A percentile compares a stretch with the other conserved stretches of the same genome.
These are phyloP conservation scores for Fragum whitleyi DNA, from an alignment of 2,888 invertebrate genomes.

Conservation along the genomic window DNA sequence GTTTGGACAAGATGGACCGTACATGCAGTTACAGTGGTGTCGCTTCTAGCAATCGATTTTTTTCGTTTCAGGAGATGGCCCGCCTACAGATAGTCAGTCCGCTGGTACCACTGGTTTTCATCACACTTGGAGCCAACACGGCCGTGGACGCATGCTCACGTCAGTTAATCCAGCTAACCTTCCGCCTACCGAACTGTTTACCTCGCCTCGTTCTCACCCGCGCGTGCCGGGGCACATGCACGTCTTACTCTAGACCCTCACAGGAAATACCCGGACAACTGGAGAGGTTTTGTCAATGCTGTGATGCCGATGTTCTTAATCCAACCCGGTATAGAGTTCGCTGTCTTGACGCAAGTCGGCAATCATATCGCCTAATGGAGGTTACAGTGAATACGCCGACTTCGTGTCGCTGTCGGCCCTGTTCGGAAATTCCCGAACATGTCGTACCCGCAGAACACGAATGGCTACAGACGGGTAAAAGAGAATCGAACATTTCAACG, in stretches of 20 bases:
- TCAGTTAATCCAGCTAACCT: not conserved
- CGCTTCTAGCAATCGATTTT: no score
- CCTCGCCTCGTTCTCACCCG: slow-evolving; percentile 28
- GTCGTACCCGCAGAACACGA: slow-evolving; percentile 42
- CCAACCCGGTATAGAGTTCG: not conserved
- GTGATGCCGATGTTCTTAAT: slow-evolving; percentile 35
- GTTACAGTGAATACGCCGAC: slow-evolving; percentile 39
- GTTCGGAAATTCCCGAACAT: slow-evolving; percentile 39
- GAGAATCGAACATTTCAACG: not conserved
- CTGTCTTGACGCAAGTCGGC: not conserved
- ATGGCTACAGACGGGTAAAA: slow-evolving; percentile 33
- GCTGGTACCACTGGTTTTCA: not conserved
- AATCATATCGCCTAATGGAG: not conserved
- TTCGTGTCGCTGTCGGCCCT: slow-evolving; percentile 51
- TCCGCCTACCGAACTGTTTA: slow-evolving; percentile 41
- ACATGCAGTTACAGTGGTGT: no score
- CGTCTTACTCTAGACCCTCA: slow-evolving; percentile 53
- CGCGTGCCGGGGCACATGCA: slow-evolving; percentile 53
- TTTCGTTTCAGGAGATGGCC: not conserved
- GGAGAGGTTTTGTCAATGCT: slow-evolving; percentile 60
- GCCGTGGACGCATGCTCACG: slow-evolving; percentile 25
- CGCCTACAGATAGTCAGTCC: not conserved
- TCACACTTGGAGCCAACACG: not conserved
- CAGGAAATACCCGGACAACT: slow-evolving; percentile 37
- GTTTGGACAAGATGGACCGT: no score